phyloP scores from a whole-genome alignment of 2,888 invertebrate species.

The Drosophila helvetica region DNA sequence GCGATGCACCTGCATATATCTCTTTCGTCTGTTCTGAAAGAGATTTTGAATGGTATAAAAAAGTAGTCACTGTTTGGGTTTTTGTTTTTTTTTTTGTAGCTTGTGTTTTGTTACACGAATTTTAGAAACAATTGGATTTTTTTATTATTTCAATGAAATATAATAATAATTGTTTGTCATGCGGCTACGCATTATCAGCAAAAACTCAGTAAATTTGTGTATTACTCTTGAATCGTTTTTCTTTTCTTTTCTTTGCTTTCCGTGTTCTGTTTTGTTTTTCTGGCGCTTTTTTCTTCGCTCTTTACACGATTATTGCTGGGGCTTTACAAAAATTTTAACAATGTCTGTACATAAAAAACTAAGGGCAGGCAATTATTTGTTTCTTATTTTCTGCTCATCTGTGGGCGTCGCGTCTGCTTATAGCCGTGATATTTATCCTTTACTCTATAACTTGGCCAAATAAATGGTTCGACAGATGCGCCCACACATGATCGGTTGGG shows the following conservation, averaged over 20 bases:
- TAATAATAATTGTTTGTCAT: conserved; percentile 79
- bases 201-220: conserved; percentile 55
- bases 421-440: conserved; percentile 35
- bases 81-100: conserved; percentile 50
- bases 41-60: background rate
- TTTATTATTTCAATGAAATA: conserved; percentile 79
- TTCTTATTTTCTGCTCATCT: conserved; percentile 48
- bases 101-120: conserved; percentile 79
- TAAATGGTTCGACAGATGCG: conserved; percentile 45
- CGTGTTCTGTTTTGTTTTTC: conserved; percentile 26
- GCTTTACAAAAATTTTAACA: conserved; percentile 67
- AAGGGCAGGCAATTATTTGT: conserved; percentile 53
- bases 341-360: conserved; percentile 73
- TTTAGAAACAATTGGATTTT: conserved; percentile 78
- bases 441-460: conserved; percentile 62
- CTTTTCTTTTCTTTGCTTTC: conserved; percentile 10
- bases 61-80: conserved; percentile 2
- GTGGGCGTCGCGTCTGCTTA: conserved; percentile 44
- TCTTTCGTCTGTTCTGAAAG: conserved; percentile 14
- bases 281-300: conserved; percentile 11
- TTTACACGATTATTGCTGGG: conserved; percentile 4
- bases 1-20: conserved; percentile 3
- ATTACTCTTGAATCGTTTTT: conserved; percentile 44
- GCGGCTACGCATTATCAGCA: conserved; percentile 69
- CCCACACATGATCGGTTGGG: conserved; percentile 17